Evolutionary conservation across 2,797 vertebrate species (phyloP), one percentile per base, ranked within the genome.

Genomic region (Sebastes matsubarae): DNA sequence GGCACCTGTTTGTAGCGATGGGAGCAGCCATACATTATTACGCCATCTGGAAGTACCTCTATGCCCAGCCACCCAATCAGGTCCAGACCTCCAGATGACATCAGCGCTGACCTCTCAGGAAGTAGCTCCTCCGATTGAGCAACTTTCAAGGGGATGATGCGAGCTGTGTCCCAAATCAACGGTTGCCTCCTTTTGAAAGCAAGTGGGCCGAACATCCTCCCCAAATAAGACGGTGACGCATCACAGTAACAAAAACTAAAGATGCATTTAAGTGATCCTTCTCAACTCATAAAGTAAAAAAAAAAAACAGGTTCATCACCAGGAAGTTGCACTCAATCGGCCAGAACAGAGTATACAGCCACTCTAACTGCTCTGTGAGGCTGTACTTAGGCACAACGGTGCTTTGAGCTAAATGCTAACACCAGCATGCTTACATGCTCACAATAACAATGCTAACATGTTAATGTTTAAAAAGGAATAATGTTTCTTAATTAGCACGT

Each of bases 21-120:
- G 98, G 97, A 89, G 97, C 98, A 16, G 96, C 96, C 60, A 94
- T 97, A 83, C 98, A 99, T 91, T 99, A 99, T 95, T 99, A 98
- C 1, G 98, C 98, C 95, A 98, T 98, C 91, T 98, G 98, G 97
- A 97, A 95, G 93, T 98, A 99, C 94, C 97, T 98, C 66, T 99
- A 99, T 72, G 93, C 75, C 58, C 95, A 95, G 0, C 86, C 89
- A 3, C 57, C 92, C 77, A 94, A 82, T 84, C 95, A 96, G 87
- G 92, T 96, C 65, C 92, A 95, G 92, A 96, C 95, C 3, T 96
- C 97, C 90, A 96, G 95, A 90, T 97, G 95, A 96, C 95, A 93
- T 90, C 92, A 90, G 73, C 87, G 38, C 55, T 93, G 84, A 94
- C 73, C 75, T 91, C 88, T 80, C 79, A 78, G 67, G 88, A 76